Percentiles rank a stretch among this genome's conserved stretches.
Conservation (phyloP, 1,140 invertebrate genomes). For the Brachionus koreanus region DNA sequence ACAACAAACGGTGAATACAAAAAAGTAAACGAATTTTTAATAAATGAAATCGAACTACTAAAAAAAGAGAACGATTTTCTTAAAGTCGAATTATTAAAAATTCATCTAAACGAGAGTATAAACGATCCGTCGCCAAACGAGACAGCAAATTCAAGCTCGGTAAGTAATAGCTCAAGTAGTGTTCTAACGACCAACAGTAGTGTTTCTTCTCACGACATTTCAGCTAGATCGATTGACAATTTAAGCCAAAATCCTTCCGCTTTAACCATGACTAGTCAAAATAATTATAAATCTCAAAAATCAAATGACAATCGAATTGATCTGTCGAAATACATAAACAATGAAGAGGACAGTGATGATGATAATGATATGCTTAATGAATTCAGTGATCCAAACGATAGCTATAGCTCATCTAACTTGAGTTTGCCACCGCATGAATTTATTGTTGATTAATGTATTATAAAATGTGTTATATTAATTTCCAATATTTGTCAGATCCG, state of each 20-base stretch:
- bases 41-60: slow-evolving; percentile 19
- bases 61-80: slow-evolving; percentile 31
- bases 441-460: slow-evolving; percentile 9
- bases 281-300: not conserved
- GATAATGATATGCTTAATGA: not conserved
- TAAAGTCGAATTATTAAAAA: slow-evolving; percentile 18
- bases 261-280: slow-evolving; percentile 41
- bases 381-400: not conserved
- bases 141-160: not conserved
- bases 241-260: not conserved
- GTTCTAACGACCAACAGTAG: not conserved
- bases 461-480: not conserved
- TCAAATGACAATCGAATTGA: slow-evolving; percentile 6
- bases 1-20: slow-evolving; percentile 25
- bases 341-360: slow-evolving; percentile 28
- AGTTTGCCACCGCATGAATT: slow-evolving; percentile 30
- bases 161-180: slow-evolving; percentile 33
- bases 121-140: slow-evolving; percentile 6
- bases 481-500: not conserved
- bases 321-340: slow-evolving; percentile 25
- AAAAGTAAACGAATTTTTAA: slow-evolving; percentile 34
- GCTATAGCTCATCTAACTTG: slow-evolving; percentile 3
- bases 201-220: not conserved
- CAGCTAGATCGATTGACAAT: not conserved
- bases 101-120: slow-evolving; percentile 25